Percentiles rank a stretch among this genome's conserved stretches.
phyloP scores from a whole-genome alignment of 2,888 invertebrate genomes.

The Chrysolina haemoptera region DNA sequence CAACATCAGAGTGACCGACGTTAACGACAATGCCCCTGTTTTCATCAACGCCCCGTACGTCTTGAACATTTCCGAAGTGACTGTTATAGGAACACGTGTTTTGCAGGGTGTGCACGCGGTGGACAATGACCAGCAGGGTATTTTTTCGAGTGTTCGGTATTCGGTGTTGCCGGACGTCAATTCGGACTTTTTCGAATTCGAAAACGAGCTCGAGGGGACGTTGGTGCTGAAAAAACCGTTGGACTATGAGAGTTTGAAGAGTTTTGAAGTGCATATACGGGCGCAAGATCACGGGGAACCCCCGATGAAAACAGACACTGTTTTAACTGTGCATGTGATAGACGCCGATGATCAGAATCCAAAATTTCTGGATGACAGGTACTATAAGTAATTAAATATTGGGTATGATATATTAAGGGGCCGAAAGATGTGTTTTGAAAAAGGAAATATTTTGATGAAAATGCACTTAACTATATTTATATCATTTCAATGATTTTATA shows the following conservation, averaged over 20 bases:
- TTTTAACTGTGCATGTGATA: constrained; percentile 83
- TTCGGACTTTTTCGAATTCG: constrained; percentile 86
- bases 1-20: constrained; percentile 89
- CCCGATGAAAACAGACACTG: constrained; percentile 82
- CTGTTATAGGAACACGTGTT: constrained; percentile 79
- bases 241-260: constrained; percentile 86
- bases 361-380: constrained; percentile 81
- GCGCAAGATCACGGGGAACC: constrained; percentile 88
- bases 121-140: constrained; percentile 90
- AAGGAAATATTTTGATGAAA: no score
- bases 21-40: constrained; percentile 90
- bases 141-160: constrained; percentile 88
- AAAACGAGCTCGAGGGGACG: constrained; percentile 88
- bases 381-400: constrained; percentile 34
- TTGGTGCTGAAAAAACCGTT: constrained; percentile 84
- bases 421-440: no score
- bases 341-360: constrained; percentile 96
- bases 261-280: constrained; percentile 83
- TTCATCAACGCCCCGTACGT: constrained; percentile 88
- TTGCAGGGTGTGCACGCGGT: constrained; percentile 84
- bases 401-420: no score
- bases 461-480: no score
- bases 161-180: constrained; percentile 84
- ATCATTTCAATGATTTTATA: no score
- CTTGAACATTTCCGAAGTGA: constrained; percentile 88